phyloP scores from a whole-genome alignment of 2,888 invertebrate genomes.

The Lithophane semibrunnea region DNA sequence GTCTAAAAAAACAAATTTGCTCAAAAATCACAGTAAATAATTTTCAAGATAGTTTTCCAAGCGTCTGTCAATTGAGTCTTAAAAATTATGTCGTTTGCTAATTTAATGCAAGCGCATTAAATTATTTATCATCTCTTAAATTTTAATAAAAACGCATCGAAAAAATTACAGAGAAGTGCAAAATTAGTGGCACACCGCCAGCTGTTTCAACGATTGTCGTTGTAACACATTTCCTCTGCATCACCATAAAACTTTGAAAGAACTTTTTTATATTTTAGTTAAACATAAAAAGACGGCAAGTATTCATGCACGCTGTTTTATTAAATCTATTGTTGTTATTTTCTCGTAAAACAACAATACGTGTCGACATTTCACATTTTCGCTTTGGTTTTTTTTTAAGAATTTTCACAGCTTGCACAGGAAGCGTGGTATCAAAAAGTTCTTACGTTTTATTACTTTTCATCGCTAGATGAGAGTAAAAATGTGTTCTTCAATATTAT shows the following conservation, averaged over 20 bases:
- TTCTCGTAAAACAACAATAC: constrained; percentile 35
- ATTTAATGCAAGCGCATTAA: neutral
- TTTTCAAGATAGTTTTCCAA: neutral
- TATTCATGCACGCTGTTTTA: constrained; percentile 25
- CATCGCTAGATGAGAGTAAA: neutral
- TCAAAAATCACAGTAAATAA: too few species aligned
- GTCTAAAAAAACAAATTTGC: neutral
- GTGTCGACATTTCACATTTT: constrained; percentile 25
- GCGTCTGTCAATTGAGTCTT: neutral
- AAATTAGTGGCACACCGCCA: constrained; percentile 57
- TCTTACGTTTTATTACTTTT: constrained; percentile 24
- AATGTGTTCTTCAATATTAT: neutral
- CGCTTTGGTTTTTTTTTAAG: neutral
- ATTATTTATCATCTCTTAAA: constrained; percentile 3
- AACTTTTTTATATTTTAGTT: constrained; percentile 54
- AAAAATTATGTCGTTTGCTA: neutral
- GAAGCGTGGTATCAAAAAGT: constrained; percentile 28
- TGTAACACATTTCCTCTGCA: constrained; percentile 56
- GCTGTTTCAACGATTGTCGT: constrained; percentile 38
- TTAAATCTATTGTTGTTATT: constrained; percentile 26
- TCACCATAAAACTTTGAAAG: constrained; percentile 55
- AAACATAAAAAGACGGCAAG: constrained; percentile 44
- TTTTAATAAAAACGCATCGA: constrained; percentile 18
- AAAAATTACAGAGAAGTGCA: constrained; percentile 25
- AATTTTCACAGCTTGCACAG: constrained; percentile 17